A percentile compares a stretch with the other conserved stretches of the same genome.
Conservation (phyloP, 2,113 vertebrate genomes). For the Hippocampus abdominalis region DNA sequence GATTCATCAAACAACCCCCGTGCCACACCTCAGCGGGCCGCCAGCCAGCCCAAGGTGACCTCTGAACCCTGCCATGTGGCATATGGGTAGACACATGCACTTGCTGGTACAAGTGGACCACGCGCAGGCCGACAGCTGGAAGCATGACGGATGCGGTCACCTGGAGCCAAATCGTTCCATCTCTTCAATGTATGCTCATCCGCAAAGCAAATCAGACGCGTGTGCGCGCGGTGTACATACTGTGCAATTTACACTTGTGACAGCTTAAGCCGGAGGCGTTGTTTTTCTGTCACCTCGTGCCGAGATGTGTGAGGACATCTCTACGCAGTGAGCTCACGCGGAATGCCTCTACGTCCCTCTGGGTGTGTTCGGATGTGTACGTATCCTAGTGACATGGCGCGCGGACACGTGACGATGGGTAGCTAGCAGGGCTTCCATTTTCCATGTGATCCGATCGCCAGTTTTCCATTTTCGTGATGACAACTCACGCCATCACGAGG, state of each 20-base stretch:
- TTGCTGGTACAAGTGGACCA: slow-evolving; percentile 45
- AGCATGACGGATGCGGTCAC: background rate
- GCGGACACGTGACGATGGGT: background rate
- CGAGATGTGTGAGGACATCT: slow-evolving; percentile 3
- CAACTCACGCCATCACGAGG: background rate
- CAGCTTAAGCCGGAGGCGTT: background rate
- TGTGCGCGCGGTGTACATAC: background rate
- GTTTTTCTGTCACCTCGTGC: background rate
- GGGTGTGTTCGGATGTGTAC: background rate
- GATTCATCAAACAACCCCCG: slow-evolving; percentile 36
- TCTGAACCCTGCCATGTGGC: slow-evolving; percentile 46
- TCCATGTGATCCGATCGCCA: background rate
- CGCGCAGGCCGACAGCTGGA: slow-evolving; percentile 4
- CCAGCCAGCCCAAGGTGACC: slow-evolving; percentile 39
- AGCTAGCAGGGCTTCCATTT: background rate
- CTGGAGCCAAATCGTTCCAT: background rate
- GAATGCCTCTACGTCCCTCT: background rate
- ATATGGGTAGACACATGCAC: slow-evolving; percentile 42
- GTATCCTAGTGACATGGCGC: background rate
- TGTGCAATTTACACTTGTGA: background rate
- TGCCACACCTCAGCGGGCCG: slow-evolving; percentile 45
- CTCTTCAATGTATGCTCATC: background rate
- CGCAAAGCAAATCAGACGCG: background rate
- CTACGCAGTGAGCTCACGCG: slow-evolving; percentile 10
- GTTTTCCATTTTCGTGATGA: background rate